Evolutionary conservation across 2,888 invertebrate genomes (phyloP), one percentile per base, ranked within the genome.

Genomic region (Cantharis nigra): DNA sequence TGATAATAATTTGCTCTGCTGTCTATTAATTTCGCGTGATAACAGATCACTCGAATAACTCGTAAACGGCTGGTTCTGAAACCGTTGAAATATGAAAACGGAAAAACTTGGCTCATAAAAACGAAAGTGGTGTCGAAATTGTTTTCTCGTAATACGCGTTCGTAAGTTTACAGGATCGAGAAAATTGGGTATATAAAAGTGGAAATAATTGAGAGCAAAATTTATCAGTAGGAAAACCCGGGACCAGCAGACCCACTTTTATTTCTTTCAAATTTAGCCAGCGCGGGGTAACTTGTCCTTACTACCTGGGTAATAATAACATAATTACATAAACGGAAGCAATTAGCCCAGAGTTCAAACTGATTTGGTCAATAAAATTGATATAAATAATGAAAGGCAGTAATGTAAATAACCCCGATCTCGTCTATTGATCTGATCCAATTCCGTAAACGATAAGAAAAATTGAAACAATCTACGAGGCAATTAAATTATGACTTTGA

Each of bases 1-100:
- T 73, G 67, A 73, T 73, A 73, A 73, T 65, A 73, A 67, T 67
- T 67, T 67, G 65, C 26, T 67, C 23, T 33, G 11, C 23, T 67
- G 20, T 73, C 72, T 73, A 73, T 69, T 69, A 67, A 69, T 67
- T 72, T 11, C 33, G 49, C 26, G 33, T 11, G 65, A 65, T 72
- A 73, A 69, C 62, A 73, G 72, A 33, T 62, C 71, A 64, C 64
- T 64, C 49, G 7, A 49, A 49, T n/a, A 49, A 49, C 49, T 7
- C 49, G 49, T 49, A 13, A n/a, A 49, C 49, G n/a, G 49, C 49
- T 49, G n/a, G 49, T 49, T 49, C 49, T 49, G 49, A n/a, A 49
- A 49, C 49, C 49, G 49, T 49, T 49, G 49, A 49, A 49, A 49
- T 49, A 49, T 49, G 49, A 49, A 49, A 49, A 49, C 49, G n/a